Conservation (phyloP, 2,113 vertebrate species). For the Catharus minimus region DNA sequence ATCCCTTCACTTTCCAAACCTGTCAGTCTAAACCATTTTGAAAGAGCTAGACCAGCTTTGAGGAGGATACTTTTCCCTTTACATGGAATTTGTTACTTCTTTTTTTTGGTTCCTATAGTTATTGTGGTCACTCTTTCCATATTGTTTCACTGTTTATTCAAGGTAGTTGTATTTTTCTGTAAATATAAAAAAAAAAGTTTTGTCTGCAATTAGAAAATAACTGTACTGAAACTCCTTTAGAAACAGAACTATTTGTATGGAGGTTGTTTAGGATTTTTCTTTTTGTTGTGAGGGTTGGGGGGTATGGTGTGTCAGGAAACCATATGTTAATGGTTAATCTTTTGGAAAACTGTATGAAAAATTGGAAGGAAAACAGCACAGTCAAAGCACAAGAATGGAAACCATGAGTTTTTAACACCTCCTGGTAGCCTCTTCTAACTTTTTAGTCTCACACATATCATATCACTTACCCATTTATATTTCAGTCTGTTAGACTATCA, state of each 20-base stretch:
- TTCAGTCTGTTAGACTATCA: not conserved
- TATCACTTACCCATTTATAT: not conserved
- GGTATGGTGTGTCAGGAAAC: not conserved
- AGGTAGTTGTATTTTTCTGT: slow-evolving; percentile 49
- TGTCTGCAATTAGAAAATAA: not conserved
- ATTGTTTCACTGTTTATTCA: slow-evolving; percentile 37
- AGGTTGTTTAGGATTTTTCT: not conserved
- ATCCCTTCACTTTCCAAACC: not conserved
- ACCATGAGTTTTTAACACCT: not conserved
- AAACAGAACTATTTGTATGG: not conserved
- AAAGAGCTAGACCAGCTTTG: not conserved
- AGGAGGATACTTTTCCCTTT: not conserved
- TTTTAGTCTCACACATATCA: not conserved
- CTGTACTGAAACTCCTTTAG: not conserved
- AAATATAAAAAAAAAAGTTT: slow-evolving; percentile 43
- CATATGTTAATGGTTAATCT: not conserved
- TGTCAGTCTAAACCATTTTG: not conserved
- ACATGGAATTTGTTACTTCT: not conserved
- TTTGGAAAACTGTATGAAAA: not conserved
- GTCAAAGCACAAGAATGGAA: not conserved
- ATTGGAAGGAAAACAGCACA: not conserved
- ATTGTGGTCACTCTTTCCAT: not conserved
- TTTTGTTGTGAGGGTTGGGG: not conserved
- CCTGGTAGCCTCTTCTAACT: not conserved
- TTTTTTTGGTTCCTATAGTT: not conserved